Base-by-base conservation (phyloP, 1,140 invertebrate species). In the Oncopeltus fasciatus region DNA sequence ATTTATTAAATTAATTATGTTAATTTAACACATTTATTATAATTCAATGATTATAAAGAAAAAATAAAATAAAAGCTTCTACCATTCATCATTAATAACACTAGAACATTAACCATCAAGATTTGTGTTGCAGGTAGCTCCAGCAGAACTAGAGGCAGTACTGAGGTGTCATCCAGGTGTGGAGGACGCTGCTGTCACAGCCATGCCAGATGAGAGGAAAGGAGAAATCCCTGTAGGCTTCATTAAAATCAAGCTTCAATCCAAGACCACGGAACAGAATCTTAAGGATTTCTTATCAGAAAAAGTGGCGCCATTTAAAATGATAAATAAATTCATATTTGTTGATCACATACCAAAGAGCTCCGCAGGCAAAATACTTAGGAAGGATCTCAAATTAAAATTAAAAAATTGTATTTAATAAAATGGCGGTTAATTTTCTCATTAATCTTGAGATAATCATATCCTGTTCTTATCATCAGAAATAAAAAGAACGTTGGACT, bases 301-400 rank as follows among this genome's bases (percentile, higher is more conserved):
- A 27, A 83, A 81, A 68, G 80, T 87, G 1, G 78, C 83, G 0
- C 74, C 79, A 1, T 87, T 81, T 65, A 89, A 89, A 68, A 76
- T 79, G 58, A 74, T 89, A 66, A 84, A 82, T 27, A 80, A 83
- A 14, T 77, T 89, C 4, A 73, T 81, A 64, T 83, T 88, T 64
- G 70, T 86, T 0, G 72, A 83, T 3, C 72, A 76, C 57, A 85
- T 91, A 68, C 87, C 87, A 3, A 89, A 87, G 72, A 86, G 78
- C 69, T 69, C 80, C 0, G 76, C 82, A 0, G 88, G 87, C 31
- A 90, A 90, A 77, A 87, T 88, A 65, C 71, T 90, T 58, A 77
- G 85, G 64, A 76, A 76, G 66, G 72, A 78, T 21, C 71, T 87
- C 59, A 79, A 79, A 65, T 73, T 38, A 14, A 8, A 8, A 38